Evolutionary conservation across 2,888 invertebrate genomes (phyloP).

Genomic region (Chelonus formosanus): DNA sequence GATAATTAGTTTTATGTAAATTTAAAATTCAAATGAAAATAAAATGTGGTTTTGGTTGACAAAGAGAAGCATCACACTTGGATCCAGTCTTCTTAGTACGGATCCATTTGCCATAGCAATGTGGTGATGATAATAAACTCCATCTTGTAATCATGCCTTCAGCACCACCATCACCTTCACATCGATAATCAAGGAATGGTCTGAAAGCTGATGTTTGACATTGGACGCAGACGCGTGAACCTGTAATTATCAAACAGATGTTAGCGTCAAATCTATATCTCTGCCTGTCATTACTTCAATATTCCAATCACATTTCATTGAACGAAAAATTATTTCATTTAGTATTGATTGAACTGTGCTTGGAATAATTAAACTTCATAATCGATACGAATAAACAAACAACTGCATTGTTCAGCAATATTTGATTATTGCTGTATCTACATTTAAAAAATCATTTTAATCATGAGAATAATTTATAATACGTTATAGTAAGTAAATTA

Average conservation of each 20-base stretch:
- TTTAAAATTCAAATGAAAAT: constrained; percentile 51
- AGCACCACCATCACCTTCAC: constrained; percentile 82
- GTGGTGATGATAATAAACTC: constrained; percentile 84
- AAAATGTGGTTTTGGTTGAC: constrained; percentile 55
- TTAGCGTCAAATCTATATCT: too few species aligned
- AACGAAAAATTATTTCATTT: too few species aligned
- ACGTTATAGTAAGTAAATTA: not conserved
- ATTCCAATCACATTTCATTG: too few species aligned
- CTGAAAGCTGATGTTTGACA: constrained; percentile 86
- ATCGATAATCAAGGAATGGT: constrained; percentile 78
- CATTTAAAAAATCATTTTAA: too few species aligned
- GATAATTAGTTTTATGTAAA: too few species aligned
- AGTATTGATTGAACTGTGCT: too few species aligned
- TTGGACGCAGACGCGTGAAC: constrained; percentile 80
- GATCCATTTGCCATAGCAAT: constrained; percentile 90
- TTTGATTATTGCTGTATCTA: too few species aligned
- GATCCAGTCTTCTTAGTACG: constrained; percentile 67
- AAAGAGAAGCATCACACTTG: constrained; percentile 52
- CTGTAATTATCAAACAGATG: constrained; percentile 62
- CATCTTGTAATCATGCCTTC: constrained; percentile 74
- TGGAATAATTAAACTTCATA: too few species aligned
- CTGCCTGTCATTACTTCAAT: too few species aligned
- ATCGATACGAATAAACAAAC: too few species aligned
- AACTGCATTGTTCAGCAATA: too few species aligned
- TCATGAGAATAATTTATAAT: too few species aligned